phyloP scores from a whole-genome alignment of 2,797 vertebrate genomes.

The Chaetodon trifasciatus region DNA sequence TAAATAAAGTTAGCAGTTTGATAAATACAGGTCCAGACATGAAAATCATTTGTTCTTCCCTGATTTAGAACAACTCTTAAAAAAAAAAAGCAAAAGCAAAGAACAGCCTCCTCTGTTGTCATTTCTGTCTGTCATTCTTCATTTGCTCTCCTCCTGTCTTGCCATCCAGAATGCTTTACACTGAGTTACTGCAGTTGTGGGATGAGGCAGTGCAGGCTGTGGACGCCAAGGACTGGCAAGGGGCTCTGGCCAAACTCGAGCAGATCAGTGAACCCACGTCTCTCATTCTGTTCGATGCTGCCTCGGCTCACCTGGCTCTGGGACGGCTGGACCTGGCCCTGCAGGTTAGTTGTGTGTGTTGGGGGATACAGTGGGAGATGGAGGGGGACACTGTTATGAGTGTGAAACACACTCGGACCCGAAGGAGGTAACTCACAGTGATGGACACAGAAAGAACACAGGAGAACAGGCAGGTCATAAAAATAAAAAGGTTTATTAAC shows the following conservation, averaged over 20 bases:
- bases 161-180: conserved; percentile 85
- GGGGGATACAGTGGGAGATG: not conserved
- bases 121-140: not conserved
- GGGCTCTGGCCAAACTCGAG: conserved; percentile 83
- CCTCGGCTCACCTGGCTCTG: conserved; percentile 86
- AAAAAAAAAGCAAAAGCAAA: not conserved
- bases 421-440: too few relatives aligned
- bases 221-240: conserved; percentile 85
- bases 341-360: conserved; percentile 66
- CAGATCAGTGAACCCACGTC: conserved; percentile 85
- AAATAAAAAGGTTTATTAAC: too few relatives aligned
- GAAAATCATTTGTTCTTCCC: not conserved
- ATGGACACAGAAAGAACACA: too few relatives aligned
- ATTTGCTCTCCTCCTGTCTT: not conserved
- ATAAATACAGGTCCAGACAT: not conserved
- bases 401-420: too few relatives aligned
- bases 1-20: not conserved
- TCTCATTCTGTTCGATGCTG: conserved; percentile 87
- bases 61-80: not conserved
- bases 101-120: not conserved
- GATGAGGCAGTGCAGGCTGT: conserved; percentile 84
- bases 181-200: conserved; percentile 89
- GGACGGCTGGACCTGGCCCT: conserved; percentile 84
- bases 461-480: too few relatives aligned
- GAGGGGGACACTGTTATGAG: too few relatives aligned